phyloP scores from a whole-genome alignment of 2,113 vertebrate genomes.

The Amphiprion ocellaris region DNA sequence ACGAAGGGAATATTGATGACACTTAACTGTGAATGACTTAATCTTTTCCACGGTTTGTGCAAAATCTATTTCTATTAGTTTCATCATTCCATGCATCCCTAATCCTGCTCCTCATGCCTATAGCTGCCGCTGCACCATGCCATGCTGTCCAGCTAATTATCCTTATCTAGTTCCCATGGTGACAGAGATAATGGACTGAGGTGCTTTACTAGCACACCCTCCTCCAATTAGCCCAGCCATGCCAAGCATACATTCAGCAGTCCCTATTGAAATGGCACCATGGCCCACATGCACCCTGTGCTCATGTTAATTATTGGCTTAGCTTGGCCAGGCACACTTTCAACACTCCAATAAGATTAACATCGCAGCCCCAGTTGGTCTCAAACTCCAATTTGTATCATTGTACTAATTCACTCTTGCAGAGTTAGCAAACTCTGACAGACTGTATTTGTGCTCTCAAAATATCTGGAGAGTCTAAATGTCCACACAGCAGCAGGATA shows the following conservation, averaged over 20 bases:
- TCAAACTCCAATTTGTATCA: slow-evolving; percentile 21
- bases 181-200: slow-evolving; percentile 73
- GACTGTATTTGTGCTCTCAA: neutral
- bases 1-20: slow-evolving; percentile 37
- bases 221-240: slow-evolving; percentile 71
- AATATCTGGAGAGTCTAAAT: neutral
- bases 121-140: slow-evolving; percentile 46
- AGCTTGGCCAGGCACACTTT: slow-evolving; percentile 40
- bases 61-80: slow-evolving; percentile 66
- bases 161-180: slow-evolving; percentile 72
- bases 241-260: slow-evolving; percentile 46
- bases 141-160: slow-evolving; percentile 77
- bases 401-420: slow-evolving; percentile 18
- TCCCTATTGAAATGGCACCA: slow-evolving; percentile 56
- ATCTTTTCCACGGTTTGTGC: slow-evolving; percentile 28
- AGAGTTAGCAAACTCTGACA: slow-evolving; percentile 7
- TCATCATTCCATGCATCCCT: slow-evolving; percentile 56
- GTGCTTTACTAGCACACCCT: slow-evolving; percentile 59
- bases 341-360: slow-evolving; percentile 40
- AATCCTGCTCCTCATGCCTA: slow-evolving; percentile 47
- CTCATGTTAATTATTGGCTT: slow-evolving; percentile 62
- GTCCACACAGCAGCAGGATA: neutral
- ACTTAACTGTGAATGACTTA: slow-evolving; percentile 45
- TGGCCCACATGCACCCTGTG: slow-evolving; percentile 18
- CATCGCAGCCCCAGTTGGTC: slow-evolving; percentile 16